A percentile compares a stretch with the other conserved stretches of the same genome.
Evolutionary conservation across 2,113 vertebrate species (phyloP).

Genomic region (Dasyprocta punctata): DNA sequence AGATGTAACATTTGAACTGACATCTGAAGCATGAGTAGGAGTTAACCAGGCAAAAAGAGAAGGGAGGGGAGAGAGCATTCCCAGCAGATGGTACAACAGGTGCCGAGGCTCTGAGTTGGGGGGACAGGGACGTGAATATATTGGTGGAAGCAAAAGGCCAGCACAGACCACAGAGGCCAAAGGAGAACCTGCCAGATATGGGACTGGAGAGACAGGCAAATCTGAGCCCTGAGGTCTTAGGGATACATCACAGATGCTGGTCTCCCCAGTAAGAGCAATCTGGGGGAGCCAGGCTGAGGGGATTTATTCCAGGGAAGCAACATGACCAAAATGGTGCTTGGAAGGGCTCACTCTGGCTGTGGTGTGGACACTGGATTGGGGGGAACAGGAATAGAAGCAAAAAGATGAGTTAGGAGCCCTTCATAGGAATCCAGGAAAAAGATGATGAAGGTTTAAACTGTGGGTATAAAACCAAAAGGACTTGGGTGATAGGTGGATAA

Average conservation of each 20-base stretch:
- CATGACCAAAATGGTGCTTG: not conserved
- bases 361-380: not conserved
- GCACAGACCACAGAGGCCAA: not conserved
- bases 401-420: not conserved
- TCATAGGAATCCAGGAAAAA: not conserved
- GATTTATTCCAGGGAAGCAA: not conserved
- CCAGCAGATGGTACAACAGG: slow-evolving; percentile 59
- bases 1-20: slow-evolving; percentile 69
- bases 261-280: not conserved
- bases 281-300: not conserved
- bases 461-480: slow-evolving; percentile 67
- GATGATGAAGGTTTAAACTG: not conserved
- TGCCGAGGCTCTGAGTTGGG: not conserved
- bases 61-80: not conserved
- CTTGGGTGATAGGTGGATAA: slow-evolving; percentile 48
- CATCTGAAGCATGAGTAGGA: slow-evolving; percentile 63
- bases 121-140: not conserved
- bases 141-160: slow-evolving; percentile 2
- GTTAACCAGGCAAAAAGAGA: slow-evolving; percentile 51
- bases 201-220: not conserved
- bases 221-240: not conserved
- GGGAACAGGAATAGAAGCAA: not conserved
- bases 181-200: not conserved
- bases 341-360: not conserved
- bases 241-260: not conserved